Evolutionary conservation across 2,797 vertebrate species (phyloP).

Genomic region (Staurois parvus): DNA sequence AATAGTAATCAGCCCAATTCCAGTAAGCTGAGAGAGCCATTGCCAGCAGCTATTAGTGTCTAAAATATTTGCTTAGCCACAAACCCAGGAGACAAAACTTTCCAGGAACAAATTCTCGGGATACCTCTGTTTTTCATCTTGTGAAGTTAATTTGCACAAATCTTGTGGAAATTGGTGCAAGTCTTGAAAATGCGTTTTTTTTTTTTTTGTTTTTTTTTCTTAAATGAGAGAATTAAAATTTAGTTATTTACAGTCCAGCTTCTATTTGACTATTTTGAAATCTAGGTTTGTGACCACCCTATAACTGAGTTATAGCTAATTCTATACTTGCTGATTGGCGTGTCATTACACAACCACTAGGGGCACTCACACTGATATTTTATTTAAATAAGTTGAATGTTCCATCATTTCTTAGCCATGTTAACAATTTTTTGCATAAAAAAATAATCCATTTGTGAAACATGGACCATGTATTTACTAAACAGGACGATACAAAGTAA

Average conservation of each 20-base stretch:
- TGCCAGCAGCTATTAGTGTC: conserved; percentile 15
- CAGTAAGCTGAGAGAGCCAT: not conserved
- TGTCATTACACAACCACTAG: not conserved
- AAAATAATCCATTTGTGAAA: too few relatives aligned
- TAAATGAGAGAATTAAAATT: not conserved
- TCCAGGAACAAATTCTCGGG: conserved; percentile 21
- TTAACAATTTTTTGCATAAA: too few relatives aligned
- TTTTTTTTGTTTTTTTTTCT: not conserved
- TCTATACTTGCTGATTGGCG: not conserved
- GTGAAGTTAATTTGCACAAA: not conserved
- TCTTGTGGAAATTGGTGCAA: not conserved
- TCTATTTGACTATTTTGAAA: not conserved
- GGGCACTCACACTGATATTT: not conserved
- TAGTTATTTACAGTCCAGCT: not conserved
- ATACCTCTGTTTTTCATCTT: not conserved
- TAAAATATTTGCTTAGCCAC: conserved; percentile 8
- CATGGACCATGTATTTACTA: not conserved
- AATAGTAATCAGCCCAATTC: conserved; percentile 10
- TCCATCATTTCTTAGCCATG: not conserved
- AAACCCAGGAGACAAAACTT: conserved; percentile 12
- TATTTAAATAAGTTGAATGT: not conserved
- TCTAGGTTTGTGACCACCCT: not conserved
- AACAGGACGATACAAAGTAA: not conserved
- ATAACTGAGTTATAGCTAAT: not conserved
- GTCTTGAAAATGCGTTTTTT: not conserved